Percentiles rank a stretch among this genome's conserved stretches.
Conservation (phyloP, 2,888 invertebrate genomes). For the Corbicula japonica region DNA sequence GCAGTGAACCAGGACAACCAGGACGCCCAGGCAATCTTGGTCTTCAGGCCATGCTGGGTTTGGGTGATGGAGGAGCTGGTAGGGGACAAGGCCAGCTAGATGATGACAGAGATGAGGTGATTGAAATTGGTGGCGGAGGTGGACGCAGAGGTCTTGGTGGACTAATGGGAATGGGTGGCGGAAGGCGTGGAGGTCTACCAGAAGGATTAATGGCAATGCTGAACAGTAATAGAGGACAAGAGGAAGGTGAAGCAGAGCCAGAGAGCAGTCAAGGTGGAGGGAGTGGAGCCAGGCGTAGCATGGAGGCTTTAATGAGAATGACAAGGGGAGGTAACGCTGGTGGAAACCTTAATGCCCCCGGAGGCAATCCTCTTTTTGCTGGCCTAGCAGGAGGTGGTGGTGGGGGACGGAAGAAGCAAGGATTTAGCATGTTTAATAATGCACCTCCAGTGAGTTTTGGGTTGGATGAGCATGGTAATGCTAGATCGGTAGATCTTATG, state of each 20-base stretch:
- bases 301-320: no score
- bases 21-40: no score
- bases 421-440: neutral
- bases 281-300: no score
- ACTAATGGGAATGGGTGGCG: neutral
- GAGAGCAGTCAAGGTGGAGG: no score
- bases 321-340: conserved; percentile 2
- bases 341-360: neutral
- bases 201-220: neutral
- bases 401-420: neutral
- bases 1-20: no score
- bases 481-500: neutral
- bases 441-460: conserved; percentile 2
- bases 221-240: neutral
- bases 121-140: neutral
- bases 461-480: neutral
- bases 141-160: neutral
- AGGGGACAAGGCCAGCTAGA: no score
- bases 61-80: no score
- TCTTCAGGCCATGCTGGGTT: no score
- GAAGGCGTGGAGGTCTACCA: neutral
- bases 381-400: neutral
- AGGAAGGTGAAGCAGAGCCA: no score
- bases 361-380: neutral
- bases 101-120: no score